Percentiles rank a stretch among this genome's conserved stretches.
Evolutionary conservation across 2,113 vertebrate genomes (phyloP).

Genomic region (Dasyornis broadbenti): DNA sequence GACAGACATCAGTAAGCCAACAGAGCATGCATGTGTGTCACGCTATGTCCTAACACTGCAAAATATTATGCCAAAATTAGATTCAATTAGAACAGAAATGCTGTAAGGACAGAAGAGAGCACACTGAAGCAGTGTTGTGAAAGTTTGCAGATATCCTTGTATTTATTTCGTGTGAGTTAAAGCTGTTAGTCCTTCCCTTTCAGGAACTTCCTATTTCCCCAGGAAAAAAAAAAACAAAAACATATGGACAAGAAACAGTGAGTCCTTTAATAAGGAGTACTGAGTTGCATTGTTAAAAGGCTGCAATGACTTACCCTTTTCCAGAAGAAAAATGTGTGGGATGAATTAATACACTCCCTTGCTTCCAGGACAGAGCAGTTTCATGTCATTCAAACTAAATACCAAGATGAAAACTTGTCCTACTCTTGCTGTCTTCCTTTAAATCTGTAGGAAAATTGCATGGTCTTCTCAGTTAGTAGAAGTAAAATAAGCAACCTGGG

Average conservation of each 20-base stretch:
- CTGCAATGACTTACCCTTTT: not conserved
- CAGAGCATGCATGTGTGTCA: not conserved
- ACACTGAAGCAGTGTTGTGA: not conserved
- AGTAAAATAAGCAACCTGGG: not conserved
- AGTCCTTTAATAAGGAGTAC: not conserved
- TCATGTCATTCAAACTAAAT: not conserved
- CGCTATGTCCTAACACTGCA: not conserved
- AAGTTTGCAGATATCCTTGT: not conserved
- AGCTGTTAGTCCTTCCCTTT: not conserved
- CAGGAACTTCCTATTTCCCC: not conserved
- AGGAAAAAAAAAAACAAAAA: not conserved
- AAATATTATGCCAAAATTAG: constrained; percentile 36
- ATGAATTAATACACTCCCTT: not conserved
- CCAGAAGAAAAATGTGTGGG: not conserved
- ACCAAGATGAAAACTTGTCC: not conserved
- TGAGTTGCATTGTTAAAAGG: not conserved
- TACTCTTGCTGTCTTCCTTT: not conserved
- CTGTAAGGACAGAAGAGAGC: not conserved
- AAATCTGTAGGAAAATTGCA: not conserved
- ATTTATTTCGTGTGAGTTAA: not conserved
- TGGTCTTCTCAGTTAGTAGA: not conserved
- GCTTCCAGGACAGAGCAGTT: not conserved
- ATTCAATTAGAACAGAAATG: not conserved
- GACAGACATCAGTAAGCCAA: not conserved
- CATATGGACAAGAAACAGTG: not conserved